Evolutionary conservation across 2,888 invertebrate genomes (phyloP).

Genomic region (Polyommatus icarus): DNA sequence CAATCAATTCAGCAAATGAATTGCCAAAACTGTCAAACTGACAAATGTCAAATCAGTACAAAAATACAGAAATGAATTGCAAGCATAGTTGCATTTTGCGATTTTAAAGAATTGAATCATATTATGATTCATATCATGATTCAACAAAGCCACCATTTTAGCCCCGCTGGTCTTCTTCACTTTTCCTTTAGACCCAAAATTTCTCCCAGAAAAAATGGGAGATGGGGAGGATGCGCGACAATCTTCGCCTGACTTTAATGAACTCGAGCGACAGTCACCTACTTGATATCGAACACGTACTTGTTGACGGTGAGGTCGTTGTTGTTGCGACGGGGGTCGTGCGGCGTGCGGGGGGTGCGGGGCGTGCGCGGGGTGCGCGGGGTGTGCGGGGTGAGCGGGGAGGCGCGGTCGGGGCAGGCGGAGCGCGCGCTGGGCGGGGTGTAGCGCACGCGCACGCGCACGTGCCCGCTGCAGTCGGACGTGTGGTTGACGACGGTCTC

Average conservation of each 20-base stretch:
- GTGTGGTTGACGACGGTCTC: conserved; percentile 79
- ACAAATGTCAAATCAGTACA: too few relatives aligned
- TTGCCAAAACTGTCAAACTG: too few relatives aligned
- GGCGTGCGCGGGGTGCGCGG: conserved; percentile 51
- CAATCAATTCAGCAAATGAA: too few relatives aligned
- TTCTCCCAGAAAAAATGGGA: not conserved
- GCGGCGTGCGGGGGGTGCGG: conserved; percentile 39
- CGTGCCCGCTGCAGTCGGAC: conserved; percentile 67
- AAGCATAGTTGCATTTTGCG: too few relatives aligned
- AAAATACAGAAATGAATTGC: too few relatives aligned
- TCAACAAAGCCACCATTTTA: too few relatives aligned
- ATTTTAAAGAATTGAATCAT: too few relatives aligned
- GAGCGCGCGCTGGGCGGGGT: conserved; percentile 49
- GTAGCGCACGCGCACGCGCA: conserved; percentile 60
- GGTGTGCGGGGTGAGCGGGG: conserved; percentile 44
- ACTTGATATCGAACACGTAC: conserved; percentile 1
- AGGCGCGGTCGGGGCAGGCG: conserved; percentile 54
- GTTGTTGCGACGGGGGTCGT: conserved; percentile 12
- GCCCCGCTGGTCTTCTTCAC: not conserved
- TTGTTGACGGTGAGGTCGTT: conserved; percentile 9
- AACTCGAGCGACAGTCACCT: too few relatives aligned
- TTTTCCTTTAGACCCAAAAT: not conserved
- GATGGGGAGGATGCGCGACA: too few relatives aligned
- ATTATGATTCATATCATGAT: too few relatives aligned
- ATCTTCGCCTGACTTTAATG: not conserved